Percentiles rank a stretch among this genome's conserved stretches.
These are phyloP conservation scores for Ictalurus furcatus DNA, from an alignment of 2,113 vertebrate species.

Conservation along the genomic window DNA sequence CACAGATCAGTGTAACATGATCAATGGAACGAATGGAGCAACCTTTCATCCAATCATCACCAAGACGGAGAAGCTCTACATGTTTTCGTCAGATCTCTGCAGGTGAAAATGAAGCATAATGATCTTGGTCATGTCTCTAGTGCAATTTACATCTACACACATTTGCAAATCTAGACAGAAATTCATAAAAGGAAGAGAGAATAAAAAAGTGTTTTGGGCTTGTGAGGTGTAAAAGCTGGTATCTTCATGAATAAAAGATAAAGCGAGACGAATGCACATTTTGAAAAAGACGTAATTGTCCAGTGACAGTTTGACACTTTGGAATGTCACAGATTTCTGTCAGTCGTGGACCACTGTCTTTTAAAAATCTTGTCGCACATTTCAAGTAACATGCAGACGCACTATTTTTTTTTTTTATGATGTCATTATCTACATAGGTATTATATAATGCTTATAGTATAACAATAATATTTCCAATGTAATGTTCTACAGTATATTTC, in stretches of 20 bases:
- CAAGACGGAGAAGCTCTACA: constrained; percentile 83
- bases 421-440: background rate
- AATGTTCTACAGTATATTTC: background rate
- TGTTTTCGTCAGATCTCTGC: constrained; percentile 94
- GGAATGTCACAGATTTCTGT: background rate
- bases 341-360: background rate
- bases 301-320: background rate
- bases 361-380: background rate
- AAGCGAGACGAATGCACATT: background rate
- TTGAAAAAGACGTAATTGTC: background rate
- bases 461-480: background rate
- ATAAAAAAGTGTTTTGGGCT: background rate
- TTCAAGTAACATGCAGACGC: background rate
- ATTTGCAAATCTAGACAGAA: background rate
- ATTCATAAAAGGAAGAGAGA: background rate
- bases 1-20: constrained; percentile 88
- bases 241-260: background rate
- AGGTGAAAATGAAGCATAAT: constrained; percentile 72
- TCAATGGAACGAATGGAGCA: constrained; percentile 93
- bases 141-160: background rate
- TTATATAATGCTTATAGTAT: background rate
- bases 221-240: background rate
- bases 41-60: constrained; percentile 85
- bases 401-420: background rate
- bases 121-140: background rate